Evolutionary conservation across 35 echinoderm and acorn worm species (phyloP).

Genomic region (Hemicentrotus pulcherrimus): DNA sequence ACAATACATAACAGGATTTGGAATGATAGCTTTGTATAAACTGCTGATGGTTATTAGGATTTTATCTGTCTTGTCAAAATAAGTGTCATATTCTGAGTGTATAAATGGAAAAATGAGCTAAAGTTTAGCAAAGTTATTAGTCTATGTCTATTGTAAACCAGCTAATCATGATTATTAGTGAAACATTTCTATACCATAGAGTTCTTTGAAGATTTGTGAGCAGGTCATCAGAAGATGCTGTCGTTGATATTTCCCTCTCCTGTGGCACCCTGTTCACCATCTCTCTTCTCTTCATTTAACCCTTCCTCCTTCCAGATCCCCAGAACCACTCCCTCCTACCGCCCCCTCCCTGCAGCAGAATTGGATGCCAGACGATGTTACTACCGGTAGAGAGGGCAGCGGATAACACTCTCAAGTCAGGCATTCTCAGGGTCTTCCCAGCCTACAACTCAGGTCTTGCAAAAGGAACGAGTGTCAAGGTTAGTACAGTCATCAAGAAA

Average conservation of each 20-base stretch:
- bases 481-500: neutral
- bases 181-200: too few relatives aligned
- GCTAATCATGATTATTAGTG: too few relatives aligned
- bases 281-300: neutral
- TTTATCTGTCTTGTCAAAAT: neutral
- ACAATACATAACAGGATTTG: neutral
- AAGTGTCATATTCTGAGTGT: too few relatives aligned
- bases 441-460: conserved; percentile 90
- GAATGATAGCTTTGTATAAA: neutral
- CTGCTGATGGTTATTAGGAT: neutral
- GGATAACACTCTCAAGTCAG: conserved; percentile 61
- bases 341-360: conserved; percentile 25
- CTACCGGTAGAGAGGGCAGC: conserved; percentile 1
- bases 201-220: too few relatives aligned
- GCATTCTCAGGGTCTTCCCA: conserved; percentile 89
- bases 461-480: conserved; percentile 98
- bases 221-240: neutral
- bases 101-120: too few relatives aligned
- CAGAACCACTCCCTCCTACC: conserved; percentile 27
- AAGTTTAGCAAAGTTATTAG: too few relatives aligned
- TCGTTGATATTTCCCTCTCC: neutral
- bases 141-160: too few relatives aligned
- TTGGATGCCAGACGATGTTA: conserved; percentile 33
- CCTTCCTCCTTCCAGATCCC: conserved; percentile 5
- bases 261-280: neutral